Conservation (phyloP, 2,797 vertebrate species). For the Myripristis jacobus region DNA sequence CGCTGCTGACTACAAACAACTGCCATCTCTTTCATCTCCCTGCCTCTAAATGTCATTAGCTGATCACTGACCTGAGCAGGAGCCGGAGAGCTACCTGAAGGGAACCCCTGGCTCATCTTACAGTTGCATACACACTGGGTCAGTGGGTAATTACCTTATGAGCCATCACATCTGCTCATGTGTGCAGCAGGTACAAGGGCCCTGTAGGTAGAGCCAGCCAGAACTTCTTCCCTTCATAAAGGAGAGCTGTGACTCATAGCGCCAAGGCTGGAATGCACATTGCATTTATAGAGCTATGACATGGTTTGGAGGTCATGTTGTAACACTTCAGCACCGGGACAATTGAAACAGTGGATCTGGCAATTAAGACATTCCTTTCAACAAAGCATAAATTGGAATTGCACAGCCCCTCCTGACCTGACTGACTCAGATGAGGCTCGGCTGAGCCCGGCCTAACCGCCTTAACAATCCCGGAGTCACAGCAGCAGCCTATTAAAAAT, state of each 20-base stretch:
- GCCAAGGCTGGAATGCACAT: constrained; percentile 43
- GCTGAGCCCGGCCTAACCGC: constrained; percentile 35
- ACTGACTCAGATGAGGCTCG: constrained; percentile 48
- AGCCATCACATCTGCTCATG: constrained; percentile 70
- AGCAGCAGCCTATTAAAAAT: constrained; percentile 57
- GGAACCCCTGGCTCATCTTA: constrained; percentile 74
- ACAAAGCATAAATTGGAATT: constrained; percentile 56
- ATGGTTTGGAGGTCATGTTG: constrained; percentile 61
- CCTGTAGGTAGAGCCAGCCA: constrained; percentile 51
- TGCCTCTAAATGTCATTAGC: constrained; percentile 81
- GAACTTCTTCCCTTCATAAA: constrained; percentile 45
- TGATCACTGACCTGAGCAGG: constrained; percentile 74
- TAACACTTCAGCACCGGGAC: constrained; percentile 41
- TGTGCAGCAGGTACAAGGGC: constrained; percentile 68
- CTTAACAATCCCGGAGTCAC: constrained; percentile 46
- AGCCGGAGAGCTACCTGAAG: constrained; percentile 68
- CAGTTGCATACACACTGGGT: constrained; percentile 67
- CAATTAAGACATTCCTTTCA: constrained; percentile 40
- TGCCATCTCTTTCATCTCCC: constrained; percentile 76
- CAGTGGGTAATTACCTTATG: constrained; percentile 78
- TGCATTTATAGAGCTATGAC: constrained; percentile 46
- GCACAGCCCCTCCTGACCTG: constrained; percentile 33
- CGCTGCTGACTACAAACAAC: constrained; percentile 74
- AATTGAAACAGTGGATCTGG: constrained; percentile 55
- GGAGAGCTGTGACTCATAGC: constrained; percentile 38